A percentile compares a stretch with the other conserved stretches of the same genome.
Conservation (phyloP, 2,797 vertebrate genomes). For the Diceros bicornis region DNA sequence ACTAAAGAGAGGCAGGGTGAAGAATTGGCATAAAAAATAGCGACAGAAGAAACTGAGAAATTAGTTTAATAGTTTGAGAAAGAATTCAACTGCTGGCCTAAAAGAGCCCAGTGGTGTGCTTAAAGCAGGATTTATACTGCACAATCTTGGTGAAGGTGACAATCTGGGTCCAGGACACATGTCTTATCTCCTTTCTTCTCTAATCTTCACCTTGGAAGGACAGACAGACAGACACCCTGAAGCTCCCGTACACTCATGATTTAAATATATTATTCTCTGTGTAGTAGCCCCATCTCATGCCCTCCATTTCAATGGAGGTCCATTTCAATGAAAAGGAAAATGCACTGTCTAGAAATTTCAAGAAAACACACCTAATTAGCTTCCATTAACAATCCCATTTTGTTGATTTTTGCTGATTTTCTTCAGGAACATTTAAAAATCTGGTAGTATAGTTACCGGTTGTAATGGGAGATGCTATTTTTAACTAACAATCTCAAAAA, state of each 20-base stretch:
- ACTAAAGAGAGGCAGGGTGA: not conserved
- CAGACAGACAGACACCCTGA: not conserved
- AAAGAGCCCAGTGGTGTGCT: not conserved
- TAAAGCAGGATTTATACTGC: not conserved
- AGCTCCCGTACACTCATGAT: not conserved
- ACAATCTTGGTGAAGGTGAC: not conserved
- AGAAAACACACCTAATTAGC: not conserved
- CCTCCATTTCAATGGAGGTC: not conserved
- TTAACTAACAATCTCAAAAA: not conserved
- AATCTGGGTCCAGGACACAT: not conserved
- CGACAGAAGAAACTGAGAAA: not conserved
- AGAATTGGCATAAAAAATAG: not conserved
- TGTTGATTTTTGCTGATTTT: constrained; percentile 52
- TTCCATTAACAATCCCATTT: not conserved
- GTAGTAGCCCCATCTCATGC: no score
- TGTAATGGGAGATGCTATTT: not conserved
- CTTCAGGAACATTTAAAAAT: not conserved
- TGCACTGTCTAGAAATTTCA: not conserved
- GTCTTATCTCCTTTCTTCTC: not conserved
- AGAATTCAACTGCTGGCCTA: not conserved
- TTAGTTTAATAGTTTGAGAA: not conserved
- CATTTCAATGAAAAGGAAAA: constrained; percentile 18
- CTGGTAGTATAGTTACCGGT: not conserved
- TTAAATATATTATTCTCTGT: not conserved
- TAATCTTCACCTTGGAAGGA: not conserved